Evolutionary conservation across 1,140 invertebrate species (phyloP), one percentile per base, ranked within the genome.

Genomic region (Procambarus clarkii): DNA sequence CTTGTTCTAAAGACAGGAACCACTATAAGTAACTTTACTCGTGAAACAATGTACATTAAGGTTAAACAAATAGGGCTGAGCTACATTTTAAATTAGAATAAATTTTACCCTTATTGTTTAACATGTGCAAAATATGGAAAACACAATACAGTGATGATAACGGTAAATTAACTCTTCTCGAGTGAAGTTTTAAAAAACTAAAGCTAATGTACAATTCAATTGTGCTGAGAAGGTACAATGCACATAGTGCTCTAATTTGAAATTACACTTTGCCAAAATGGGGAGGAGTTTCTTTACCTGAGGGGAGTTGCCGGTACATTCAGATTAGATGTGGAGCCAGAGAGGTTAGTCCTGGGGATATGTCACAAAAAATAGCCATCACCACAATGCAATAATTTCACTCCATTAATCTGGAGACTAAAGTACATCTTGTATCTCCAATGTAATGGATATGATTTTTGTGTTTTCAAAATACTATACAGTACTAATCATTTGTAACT

Each of bases 261-360:
- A 64, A 64, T 46, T 2, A 86, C 5, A 45, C 3, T 15, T 13
- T 74, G 24, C n/a, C 18, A 2, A 86, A 15, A 48, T 15, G 11
- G 18, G 48, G 48, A 58, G 54, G 77, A 21, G 79, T 46, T 21
- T 45, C 60, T 88, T 93, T 93, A 93, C 92, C 92, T 93, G 83
- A 93, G 84, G 74, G 91, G 92, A 13, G 92, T 93, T 85, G 87
- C 90, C 45, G 91, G 81, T 46, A 92, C 90, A 86, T 82, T 88
- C 82, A 93, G 84, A 85, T 93, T 93, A 93, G 92, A 87, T 69
- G 90, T 88, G 64, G 92, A 92, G 86, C 92, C 92, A 84, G 92
- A 93, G 74, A 93, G 87, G 91, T 93, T 93, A 91, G 86, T 92
- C 88, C 91, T 92, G 91, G 80, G 86, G 85, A 58, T 34, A 34